phyloP scores from a whole-genome alignment of 1,140 invertebrate species.

The Subanguina moxae region DNA sequence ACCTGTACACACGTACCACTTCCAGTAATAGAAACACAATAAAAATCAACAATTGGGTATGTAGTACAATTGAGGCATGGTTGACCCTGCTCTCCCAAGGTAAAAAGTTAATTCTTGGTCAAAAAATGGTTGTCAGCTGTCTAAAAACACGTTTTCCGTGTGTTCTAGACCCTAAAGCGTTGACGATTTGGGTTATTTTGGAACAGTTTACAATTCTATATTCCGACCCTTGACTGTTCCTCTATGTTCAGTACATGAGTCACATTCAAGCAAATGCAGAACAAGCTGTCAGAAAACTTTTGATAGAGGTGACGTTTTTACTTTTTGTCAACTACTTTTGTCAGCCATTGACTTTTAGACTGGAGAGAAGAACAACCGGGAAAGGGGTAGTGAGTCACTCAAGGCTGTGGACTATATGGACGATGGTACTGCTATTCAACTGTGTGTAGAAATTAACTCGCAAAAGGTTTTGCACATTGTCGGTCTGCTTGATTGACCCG shows the following conservation, averaged over 20 bases:
- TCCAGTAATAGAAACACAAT: no score
- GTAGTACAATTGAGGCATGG: no score
- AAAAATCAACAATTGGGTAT: no score
- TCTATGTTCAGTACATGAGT: conserved; percentile 72
- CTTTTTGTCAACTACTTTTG: not conserved
- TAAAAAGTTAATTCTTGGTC: no score
- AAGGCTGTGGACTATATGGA: conserved; percentile 82
- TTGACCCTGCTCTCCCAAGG: no score
- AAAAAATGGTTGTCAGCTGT: no score
- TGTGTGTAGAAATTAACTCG: conserved; percentile 75
- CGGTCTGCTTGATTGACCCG: not conserved
- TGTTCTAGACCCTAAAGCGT: no score
- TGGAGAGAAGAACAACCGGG: conserved; percentile 12
- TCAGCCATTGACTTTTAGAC: not conserved
- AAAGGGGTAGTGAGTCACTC: conserved; percentile 59
- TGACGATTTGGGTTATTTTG: no score
- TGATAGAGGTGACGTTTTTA: conserved; percentile 68
- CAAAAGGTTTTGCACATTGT: conserved; percentile 61
- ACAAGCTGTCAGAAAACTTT: conserved; percentile 82
- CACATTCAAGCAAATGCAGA: conserved; percentile 93
- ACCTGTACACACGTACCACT: no score
- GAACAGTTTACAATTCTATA: no score
- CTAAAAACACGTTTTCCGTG: no score
- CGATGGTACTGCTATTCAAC: conserved; percentile 81
- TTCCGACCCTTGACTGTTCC: no score